Conservation (phyloP, 2,113 vertebrate genomes). For the Galeopterus variegatus region DNA sequence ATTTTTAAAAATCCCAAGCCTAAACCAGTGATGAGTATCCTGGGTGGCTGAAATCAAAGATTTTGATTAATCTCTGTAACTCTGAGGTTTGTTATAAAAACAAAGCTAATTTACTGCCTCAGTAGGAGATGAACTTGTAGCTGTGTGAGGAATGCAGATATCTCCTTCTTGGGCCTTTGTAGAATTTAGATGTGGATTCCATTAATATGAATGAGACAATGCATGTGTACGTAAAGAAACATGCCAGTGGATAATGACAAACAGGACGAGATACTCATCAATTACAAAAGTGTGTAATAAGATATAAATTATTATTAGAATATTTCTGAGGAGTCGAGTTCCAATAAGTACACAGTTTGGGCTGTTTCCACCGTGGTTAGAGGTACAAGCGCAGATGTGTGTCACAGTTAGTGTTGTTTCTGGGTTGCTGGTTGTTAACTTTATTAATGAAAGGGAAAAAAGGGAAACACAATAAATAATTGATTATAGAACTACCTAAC, state of each 20-base stretch:
- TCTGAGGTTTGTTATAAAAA: background rate
- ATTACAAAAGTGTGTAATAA: background rate
- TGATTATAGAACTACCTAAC: background rate
- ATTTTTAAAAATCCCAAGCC: background rate
- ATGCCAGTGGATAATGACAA: background rate
- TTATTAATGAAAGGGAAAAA: background rate
- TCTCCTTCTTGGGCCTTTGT: background rate
- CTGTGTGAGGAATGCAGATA: rapidly evolving
- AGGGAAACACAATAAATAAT: background rate
- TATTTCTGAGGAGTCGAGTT: background rate
- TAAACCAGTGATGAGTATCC: background rate
- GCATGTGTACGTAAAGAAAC: background rate
- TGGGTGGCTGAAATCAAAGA: background rate
- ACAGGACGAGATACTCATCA: too few species aligned
- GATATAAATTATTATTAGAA: background rate
- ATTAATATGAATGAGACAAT: background rate
- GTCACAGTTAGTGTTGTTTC: background rate
- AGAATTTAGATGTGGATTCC: too few species aligned
- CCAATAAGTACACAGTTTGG: rapidly evolving
- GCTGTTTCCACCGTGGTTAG: background rate
- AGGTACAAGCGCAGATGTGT: too few species aligned
- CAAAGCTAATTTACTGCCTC: background rate
- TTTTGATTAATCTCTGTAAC: background rate
- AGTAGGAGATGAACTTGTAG: background rate
- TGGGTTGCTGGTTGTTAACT: background rate